phyloP scores from a whole-genome alignment of 2,113 vertebrate species.

The Myocastor coypus region DNA sequence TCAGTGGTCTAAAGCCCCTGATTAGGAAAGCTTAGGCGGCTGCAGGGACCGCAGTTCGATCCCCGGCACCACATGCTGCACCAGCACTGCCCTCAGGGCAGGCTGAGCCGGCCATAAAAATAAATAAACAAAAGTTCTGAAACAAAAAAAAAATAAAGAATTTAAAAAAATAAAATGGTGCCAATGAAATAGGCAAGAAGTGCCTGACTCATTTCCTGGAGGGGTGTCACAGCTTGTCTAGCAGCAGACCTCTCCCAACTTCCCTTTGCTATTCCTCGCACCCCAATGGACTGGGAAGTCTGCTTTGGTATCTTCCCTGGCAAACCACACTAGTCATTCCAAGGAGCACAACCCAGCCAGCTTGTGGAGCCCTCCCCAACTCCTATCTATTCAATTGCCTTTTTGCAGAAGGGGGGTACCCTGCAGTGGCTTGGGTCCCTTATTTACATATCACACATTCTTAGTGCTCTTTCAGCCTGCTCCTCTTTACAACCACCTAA shows the following conservation, averaged over 20 bases:
- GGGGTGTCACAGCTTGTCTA: background rate
- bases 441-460: background rate
- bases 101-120: too few relatives aligned
- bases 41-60: too few relatives aligned
- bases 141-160: too few relatives aligned
- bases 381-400: background rate
- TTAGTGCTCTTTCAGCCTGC: background rate
- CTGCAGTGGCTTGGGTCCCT: background rate
- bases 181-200: background rate
- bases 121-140: too few relatives aligned
- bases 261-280: background rate
- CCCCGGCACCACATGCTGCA: too few relatives aligned
- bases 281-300: background rate
- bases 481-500: background rate
- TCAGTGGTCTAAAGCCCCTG: too few relatives aligned
- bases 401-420: background rate
- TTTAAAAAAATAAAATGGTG: conserved; percentile 7
- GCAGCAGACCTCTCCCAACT: background rate
- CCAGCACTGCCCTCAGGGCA: too few relatives aligned
- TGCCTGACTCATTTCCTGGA: background rate
- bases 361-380: background rate
- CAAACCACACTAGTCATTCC: background rate
- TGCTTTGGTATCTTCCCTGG: background rate
- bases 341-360: background rate
- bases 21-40: too few relatives aligned